Conservation (phyloP, 2,113 vertebrate species). For the Entomyzon cyanotis region DNA sequence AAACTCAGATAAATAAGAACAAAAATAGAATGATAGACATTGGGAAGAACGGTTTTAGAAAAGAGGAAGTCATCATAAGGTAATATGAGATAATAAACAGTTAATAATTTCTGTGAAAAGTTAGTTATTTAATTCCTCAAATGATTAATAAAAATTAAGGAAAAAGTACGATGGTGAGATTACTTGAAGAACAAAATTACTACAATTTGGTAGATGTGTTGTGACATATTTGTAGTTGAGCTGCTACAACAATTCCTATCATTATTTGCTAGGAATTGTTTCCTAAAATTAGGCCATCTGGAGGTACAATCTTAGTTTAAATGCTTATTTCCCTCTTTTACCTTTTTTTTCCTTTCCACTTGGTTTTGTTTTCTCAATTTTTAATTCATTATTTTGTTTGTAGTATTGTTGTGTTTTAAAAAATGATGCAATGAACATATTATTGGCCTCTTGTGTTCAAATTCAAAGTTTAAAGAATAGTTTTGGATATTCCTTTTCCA, state of each 20-base stretch:
- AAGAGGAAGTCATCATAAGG: background rate
- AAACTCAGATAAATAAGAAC: background rate
- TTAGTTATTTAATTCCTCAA: background rate
- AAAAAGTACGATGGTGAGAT: background rate
- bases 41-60: background rate
- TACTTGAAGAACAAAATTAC: background rate
- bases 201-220: background rate
- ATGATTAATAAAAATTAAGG: background rate
- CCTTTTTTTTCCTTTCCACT: background rate
- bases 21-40: background rate
- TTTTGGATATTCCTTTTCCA: background rate
- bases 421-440: background rate
- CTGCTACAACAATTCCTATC: background rate
- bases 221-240: background rate
- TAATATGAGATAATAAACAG: background rate
- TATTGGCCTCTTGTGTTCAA: background rate
- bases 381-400: background rate
- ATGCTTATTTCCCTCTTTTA: background rate
- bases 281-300: background rate
- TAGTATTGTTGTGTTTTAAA: rapidly evolving
- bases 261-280: background rate
- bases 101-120: background rate
- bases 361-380: background rate
- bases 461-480: background rate
- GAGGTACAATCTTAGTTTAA: background rate